Base-by-base conservation (phyloP, 1,140 invertebrate species). In the Hypothenemus hampei region DNA sequence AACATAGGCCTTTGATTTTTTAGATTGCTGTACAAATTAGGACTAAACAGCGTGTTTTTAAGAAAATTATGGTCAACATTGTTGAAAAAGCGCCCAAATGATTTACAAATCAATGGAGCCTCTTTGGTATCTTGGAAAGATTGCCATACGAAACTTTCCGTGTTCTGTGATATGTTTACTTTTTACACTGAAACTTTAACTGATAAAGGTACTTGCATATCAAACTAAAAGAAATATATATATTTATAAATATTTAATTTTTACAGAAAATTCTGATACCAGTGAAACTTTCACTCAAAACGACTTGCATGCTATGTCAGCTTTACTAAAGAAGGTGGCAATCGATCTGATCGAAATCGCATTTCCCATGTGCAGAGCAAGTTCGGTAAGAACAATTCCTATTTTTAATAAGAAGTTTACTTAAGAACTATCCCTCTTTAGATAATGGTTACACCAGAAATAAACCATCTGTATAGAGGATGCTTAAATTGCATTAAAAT, bases 261-360 rank as follows among this genome's bases (percentile, higher is more conserved):
- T 51, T 65, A 31, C 50, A 67, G 69, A 69, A 62, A 67, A 68
- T 39, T 67, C 63, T 7, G 69, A 72, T 58, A 68, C 66, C 46
- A 78, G 77, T 10, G 79, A 80, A 70, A 83, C 83, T 1, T 87
- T 87, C 60, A 77, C 77, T 7, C 79, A 81, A 48, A 68, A 75
- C 0, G 81, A 82, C 48, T 61, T 89, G 11, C 78, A 82, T 3
- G 76, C 77, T n/a, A 72, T 89, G 36, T 86, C 82, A 22, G 77
- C 80, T 24, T 78, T 82, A 5, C 65, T 89, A 1, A 86, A 88
- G 52, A 88, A 91, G 59, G 84, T 93, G 1, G 91, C 91, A 61
- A 74, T 94, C 10, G 91, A 91, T 8, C 76, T 97, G 1, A 88
- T 97, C 1, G 91, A 96, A 64, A 73, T 95, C 18, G 91, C 91